Evolutionary conservation across 2,888 invertebrate species (phyloP).

Genomic region (Julus scanicus): DNA sequence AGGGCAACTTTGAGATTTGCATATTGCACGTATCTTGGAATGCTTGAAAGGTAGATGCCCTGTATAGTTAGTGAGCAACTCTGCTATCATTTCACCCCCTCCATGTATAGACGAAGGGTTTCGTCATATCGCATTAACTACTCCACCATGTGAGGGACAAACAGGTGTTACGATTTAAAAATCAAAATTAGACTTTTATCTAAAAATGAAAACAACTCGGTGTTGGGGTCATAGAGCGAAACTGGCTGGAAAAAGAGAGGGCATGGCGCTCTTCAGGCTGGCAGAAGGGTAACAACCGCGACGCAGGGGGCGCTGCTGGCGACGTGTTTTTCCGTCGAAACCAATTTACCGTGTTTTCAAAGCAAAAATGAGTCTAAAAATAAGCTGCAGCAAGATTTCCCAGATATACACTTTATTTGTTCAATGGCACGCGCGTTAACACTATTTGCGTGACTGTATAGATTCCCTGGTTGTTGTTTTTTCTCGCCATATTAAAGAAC

Average conservation of each 20-base stretch:
- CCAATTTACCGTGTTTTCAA: not conserved
- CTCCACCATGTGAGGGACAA: not conserved
- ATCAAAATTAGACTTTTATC: constrained; percentile 36
- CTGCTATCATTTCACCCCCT: not conserved
- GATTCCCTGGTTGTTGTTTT: not conserved
- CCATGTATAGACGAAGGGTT: not conserved
- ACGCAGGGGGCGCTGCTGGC: not conserved
- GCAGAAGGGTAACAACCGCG: not conserved
- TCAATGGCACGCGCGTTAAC: not conserved
- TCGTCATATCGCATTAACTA: not conserved
- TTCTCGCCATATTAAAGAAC: not conserved
- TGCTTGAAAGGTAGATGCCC: not conserved
- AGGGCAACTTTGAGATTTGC: constrained; percentile 12
- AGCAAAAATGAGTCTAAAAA: not conserved
- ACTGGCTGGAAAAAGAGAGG: not conserved
- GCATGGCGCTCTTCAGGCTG: not conserved
- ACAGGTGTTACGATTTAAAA: constrained; percentile 42
- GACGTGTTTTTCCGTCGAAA: not conserved
- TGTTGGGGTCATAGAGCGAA: not conserved
- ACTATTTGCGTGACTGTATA: not conserved
- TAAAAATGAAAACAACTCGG: not conserved
- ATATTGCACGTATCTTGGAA: not conserved
- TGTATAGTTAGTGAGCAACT: not conserved
- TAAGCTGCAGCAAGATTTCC: not conserved
- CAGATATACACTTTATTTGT: not conserved